Evolutionary conservation across 2,888 invertebrate genomes (phyloP).

Genomic region (Eudemis profundana): DNA sequence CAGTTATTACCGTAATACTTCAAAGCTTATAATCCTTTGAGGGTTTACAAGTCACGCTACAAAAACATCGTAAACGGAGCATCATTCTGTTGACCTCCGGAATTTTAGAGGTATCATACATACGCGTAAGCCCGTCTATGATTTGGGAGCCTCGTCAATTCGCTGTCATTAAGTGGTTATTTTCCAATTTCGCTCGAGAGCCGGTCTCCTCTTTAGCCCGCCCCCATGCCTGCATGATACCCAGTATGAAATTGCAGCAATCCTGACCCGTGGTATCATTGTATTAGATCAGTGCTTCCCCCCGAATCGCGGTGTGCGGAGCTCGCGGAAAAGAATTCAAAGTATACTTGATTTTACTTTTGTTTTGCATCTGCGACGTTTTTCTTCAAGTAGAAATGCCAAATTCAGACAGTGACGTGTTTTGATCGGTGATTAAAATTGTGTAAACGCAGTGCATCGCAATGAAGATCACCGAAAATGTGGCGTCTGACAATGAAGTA

Average conservation of each 20-base stretch:
- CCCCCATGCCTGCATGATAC: conserved; percentile 72
- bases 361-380: background rate
- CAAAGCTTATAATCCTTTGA: background rate
- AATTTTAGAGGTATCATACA: no score
- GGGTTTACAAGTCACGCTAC: background rate
- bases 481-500: conserved; percentile 53
- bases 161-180: conserved; percentile 62
- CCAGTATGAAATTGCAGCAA: conserved; percentile 76
- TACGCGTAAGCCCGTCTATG: background rate
- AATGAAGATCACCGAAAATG: conserved; percentile 74
- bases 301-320: conserved; percentile 54
- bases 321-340: conserved; percentile 46
- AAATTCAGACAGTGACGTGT: background rate
- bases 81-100: background rate
- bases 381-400: background rate
- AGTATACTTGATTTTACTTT: conserved; percentile 16
- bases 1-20: no score
- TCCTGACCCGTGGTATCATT: conserved; percentile 67
- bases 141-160: conserved; percentile 38
- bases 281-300: conserved; percentile 73
- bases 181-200: conserved; percentile 75
- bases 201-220: conserved; percentile 68
- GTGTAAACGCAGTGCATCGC: conserved; percentile 1
- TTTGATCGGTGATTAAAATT: conserved; percentile 4
- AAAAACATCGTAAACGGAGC: background rate